A percentile compares a stretch with the other conserved stretches of the same genome.
Evolutionary conservation across 37 sponge, comb jelly and placozoan genomes (phyloP).

Genomic region (Chondrosia reniformis): DNA sequence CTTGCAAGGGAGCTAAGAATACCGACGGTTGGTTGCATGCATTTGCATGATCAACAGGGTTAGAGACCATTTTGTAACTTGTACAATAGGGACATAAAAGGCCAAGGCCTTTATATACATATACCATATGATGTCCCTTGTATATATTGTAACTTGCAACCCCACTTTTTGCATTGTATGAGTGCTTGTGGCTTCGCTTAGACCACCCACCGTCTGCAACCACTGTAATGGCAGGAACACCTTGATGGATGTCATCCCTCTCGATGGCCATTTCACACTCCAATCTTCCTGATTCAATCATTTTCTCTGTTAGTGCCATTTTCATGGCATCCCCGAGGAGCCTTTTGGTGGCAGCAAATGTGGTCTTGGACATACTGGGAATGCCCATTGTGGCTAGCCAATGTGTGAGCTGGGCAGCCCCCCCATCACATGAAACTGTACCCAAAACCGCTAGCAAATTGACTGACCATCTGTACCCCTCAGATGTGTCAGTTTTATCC

Average conservation of each 20-base stretch:
- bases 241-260: background rate
- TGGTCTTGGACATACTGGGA: background rate
- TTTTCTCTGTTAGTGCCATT: background rate
- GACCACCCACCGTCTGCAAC: slow-evolving; percentile 21
- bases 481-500: background rate
- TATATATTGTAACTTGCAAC: too few relatives aligned
- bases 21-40: too few relatives aligned
- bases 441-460: slow-evolving; percentile 9
- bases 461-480: slow-evolving; percentile 7
- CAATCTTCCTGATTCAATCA: background rate
- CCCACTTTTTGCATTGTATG: slow-evolving; percentile 2
- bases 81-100: too few relatives aligned
- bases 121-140: too few relatives aligned
- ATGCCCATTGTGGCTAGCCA: slow-evolving; percentile 17
- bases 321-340: slow-evolving; percentile 5
- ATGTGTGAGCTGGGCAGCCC: background rate
- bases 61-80: too few relatives aligned
- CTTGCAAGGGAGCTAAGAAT: too few relatives aligned
- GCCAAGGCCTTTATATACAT: too few relatives aligned
- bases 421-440: background rate
- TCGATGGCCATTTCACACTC: slow-evolving; percentile 3
- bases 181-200: slow-evolving; percentile 10
- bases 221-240: background rate
- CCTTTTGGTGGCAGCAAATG: slow-evolving; percentile 10
- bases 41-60: too few relatives aligned